Evolutionary conservation across 2,113 vertebrate genomes (phyloP).

Genomic region (Heterochromis multidens): DNA sequence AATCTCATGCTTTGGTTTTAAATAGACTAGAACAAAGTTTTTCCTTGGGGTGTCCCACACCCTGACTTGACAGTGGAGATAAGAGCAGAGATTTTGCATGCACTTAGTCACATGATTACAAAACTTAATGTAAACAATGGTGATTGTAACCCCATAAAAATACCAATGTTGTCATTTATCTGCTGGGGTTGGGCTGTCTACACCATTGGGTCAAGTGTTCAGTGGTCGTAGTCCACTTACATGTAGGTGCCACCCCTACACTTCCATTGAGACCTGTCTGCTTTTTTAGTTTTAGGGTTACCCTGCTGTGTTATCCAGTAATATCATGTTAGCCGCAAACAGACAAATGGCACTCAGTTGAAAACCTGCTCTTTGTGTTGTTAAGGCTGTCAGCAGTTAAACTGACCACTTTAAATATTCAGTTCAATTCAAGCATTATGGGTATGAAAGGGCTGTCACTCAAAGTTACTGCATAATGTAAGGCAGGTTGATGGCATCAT

Average conservation of each 20-base stretch:
- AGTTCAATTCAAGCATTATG: background rate
- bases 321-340: background rate
- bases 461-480: background rate
- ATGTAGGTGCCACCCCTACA: background rate
- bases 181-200: background rate
- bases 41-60: background rate
- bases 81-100: rapidly evolving
- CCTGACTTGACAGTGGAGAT: background rate
- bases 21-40: background rate
- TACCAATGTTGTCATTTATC: background rate
- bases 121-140: background rate
- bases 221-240: background rate
- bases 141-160: background rate
- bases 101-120: background rate
- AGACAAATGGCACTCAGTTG: slow-evolving; percentile 18
- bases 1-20: background rate
- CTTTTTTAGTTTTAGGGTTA: background rate
- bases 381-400: background rate
- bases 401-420: background rate
- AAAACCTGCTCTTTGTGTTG: background rate
- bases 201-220: background rate
- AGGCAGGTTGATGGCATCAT: background rate
- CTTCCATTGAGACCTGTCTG: background rate
- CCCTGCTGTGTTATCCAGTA: background rate
- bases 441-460: background rate